Conservation (phyloP, 2,888 invertebrate genomes). For the Orthonevra nobilis region DNA sequence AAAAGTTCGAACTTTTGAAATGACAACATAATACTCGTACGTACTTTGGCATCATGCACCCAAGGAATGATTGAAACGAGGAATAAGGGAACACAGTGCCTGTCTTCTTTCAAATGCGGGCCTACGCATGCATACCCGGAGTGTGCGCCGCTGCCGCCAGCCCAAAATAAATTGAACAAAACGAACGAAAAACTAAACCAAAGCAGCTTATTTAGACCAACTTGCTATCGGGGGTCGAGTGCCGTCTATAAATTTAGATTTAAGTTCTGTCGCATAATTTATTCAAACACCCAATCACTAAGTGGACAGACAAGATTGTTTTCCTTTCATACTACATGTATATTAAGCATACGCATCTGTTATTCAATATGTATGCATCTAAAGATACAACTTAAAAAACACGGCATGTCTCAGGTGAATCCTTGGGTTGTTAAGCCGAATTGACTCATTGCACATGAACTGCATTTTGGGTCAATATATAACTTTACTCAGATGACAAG, state of each 20-base stretch:
- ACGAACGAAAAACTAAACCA: neutral
- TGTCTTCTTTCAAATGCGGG: conserved; percentile 3
- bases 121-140: conserved; percentile 14
- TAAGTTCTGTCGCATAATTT: conserved; percentile 13
- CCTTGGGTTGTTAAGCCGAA: neutral
- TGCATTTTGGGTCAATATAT: conserved; percentile 15
- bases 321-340: neutral
- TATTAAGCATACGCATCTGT: conserved; percentile 1
- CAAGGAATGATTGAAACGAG: conserved; percentile 51
- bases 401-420: neutral
- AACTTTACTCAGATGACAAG: conserved; percentile 4
- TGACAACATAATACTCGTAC: neutral
- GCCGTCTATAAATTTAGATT: conserved; percentile 36
- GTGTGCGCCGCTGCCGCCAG: neutral
- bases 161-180: conserved; percentile 19
- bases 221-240: conserved; percentile 40
- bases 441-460: neutral
- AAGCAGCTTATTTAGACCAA: conserved; percentile 18
- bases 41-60: conserved; percentile 31
- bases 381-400: no score
- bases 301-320: neutral
- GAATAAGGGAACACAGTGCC: neutral
- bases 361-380: neutral
- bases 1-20: neutral
- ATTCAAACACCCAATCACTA: neutral